Base-by-base conservation (phyloP, 2,113 vertebrate species). In the Eira barbara region DNA sequence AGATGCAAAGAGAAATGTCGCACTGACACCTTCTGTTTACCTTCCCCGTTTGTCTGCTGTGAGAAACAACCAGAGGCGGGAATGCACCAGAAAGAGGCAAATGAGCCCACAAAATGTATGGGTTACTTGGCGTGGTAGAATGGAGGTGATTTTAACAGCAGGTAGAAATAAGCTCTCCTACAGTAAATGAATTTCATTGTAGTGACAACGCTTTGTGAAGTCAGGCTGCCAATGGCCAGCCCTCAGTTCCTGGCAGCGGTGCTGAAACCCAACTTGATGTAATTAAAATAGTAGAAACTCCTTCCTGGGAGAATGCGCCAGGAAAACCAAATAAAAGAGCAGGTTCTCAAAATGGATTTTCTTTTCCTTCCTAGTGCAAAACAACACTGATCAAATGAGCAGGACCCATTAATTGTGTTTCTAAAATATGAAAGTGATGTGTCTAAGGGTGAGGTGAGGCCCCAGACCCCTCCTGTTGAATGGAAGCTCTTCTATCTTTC, bases 121-220 rank as follows among this genome's bases (percentile, higher is more conserved):
- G 84, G 47, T 76, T 82, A 29, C 39, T 13, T 6, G 2, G 67
- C 15, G 1, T 42, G 27, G 20, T 29, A 6, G 90, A 47, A n/a
- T 10, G 36, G 47, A 73, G 85, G 91, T 78, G 87, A 83, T 90
- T 96, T 87, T 84, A 87, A 47, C 92, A 95, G 94, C 96, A 88
- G 92, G 95, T 83, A 85, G 96, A 97, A 94, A 97, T 92, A 90
- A 88, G 57, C 49, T 67, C 49, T 67, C 55, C 31, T 84, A 88
- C 14, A 34, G 42, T 71, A 83, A 93, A 90, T 79, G 74, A 76
- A 80, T 79, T 86, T 39, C 31, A 39, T 8, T 36, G 5, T 39
- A 42, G 36, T 81, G 84, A 92, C 71, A 90, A 69, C 89, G 86
- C 67, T 2, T 74, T 85, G 78, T 59, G 88, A 95, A 61, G 25